A percentile compares a stretch with the other conserved stretches of the same genome.
These are phyloP conservation scores for Labrus mixtus DNA, from an alignment of 2,113 vertebrate genomes.

Conservation along the genomic window DNA sequence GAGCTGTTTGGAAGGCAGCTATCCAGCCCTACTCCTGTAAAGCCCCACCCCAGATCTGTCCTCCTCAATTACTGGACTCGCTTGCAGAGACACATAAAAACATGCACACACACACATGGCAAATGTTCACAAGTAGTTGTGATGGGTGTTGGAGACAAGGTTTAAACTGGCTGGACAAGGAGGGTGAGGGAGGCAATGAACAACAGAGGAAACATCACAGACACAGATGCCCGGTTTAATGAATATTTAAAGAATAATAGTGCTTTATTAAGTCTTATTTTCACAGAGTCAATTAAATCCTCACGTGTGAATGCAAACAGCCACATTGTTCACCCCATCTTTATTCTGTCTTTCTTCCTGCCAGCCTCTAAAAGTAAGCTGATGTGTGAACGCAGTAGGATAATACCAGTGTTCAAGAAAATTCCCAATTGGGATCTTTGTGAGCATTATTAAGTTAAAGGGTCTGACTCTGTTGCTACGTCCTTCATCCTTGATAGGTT, in stretches of 20 bases:
- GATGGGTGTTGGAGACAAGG: slow-evolving; percentile 51
- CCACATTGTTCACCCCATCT: too few species aligned
- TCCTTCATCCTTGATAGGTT: too few species aligned
- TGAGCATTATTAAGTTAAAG: too few species aligned
- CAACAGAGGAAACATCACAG: slow-evolving; percentile 7
- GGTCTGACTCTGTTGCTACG: too few species aligned
- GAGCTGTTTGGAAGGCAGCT: slow-evolving; percentile 57
- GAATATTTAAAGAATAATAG: not conserved
- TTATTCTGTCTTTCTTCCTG: too few species aligned
- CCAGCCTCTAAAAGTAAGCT: too few species aligned
- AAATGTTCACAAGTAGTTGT: slow-evolving; percentile 52
- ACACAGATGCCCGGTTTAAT: not conserved
- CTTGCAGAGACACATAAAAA: not conserved
- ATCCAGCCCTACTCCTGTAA: slow-evolving; percentile 43
- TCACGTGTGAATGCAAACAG: too few species aligned
- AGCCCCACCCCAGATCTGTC: slow-evolving; percentile 69
- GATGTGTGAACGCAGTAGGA: too few species aligned
- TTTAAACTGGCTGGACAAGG: slow-evolving; percentile 41
- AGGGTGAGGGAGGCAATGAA: slow-evolving; percentile 2
- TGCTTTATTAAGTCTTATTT: not conserved
- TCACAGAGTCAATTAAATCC: not conserved
- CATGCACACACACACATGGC: slow-evolving; percentile 5
- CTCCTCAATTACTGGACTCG: slow-evolving; percentile 52
- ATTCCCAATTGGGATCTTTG: too few species aligned
- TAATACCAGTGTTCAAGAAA: too few species aligned